Conservation (phyloP, 2,888 invertebrate genomes). For the Caenorhabditis wallacei region DNA sequence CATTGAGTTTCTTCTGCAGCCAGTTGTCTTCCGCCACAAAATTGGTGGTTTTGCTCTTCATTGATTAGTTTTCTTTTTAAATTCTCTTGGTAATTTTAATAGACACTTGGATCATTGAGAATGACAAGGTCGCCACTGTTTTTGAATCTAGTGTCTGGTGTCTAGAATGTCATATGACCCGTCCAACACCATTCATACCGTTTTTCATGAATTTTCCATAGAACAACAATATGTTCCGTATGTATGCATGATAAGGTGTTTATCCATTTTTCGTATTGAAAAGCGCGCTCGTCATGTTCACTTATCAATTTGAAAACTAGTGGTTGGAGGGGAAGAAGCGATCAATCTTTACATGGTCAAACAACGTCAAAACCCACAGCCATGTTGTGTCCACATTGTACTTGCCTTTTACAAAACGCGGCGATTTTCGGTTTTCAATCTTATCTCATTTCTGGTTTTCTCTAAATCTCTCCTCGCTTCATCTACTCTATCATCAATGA, state of each 20-base stretch:
- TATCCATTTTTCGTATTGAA: background rate
- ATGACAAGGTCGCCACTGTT: conserved; percentile 26
- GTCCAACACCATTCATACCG: background rate
- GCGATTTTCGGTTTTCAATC: conserved; percentile 52
- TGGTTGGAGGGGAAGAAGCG: conserved; percentile 7
- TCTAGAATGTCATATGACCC: conserved; percentile 33
- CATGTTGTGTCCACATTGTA: conserved; percentile 58
- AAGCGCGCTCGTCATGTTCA: conserved; percentile 14
- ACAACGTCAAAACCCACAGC: conserved; percentile 44
- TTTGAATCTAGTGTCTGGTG: conserved; percentile 24
- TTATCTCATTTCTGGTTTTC: conserved; percentile 47
- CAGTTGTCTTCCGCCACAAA: background rate
- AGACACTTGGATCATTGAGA: background rate
- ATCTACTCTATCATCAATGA: background rate
- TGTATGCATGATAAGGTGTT: conserved; percentile 34
- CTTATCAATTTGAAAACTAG: conserved; percentile 42
- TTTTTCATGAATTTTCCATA: conserved; percentile 19
- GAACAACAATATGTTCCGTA: conserved; percentile 6
- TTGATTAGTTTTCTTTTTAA: background rate
- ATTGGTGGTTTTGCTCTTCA: background rate
- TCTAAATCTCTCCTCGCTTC: background rate
- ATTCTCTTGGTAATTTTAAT: too few relatives aligned
- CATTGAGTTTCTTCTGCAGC: background rate
- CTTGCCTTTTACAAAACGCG: conserved; percentile 28
- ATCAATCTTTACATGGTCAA: conserved; percentile 59